A percentile compares a stretch with the other conserved stretches of the same genome.
Evolutionary conservation across 2,113 vertebrate genomes (phyloP).

Genomic region (Potamarius usumacintae): DNA sequence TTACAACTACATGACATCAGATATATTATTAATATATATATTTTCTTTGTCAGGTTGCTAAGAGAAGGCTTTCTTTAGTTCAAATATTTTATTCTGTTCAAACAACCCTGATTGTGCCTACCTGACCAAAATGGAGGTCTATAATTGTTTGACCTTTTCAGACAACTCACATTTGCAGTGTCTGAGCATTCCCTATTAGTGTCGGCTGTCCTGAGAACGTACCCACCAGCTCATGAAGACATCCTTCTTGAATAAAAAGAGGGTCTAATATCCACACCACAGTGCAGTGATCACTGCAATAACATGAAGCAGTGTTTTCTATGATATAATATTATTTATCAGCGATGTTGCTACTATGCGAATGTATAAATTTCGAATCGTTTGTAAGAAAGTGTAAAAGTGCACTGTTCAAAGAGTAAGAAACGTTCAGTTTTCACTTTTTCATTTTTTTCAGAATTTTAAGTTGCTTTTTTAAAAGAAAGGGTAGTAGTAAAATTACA

Average conservation of each 20-base stretch:
- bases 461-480: background rate
- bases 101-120: background rate
- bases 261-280: background rate
- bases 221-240: background rate
- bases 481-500: background rate
- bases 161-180: background rate
- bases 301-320: background rate
- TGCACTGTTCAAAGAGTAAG: background rate
- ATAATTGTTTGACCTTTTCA: slow-evolving; percentile 19
- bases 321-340: background rate
- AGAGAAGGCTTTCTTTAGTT: background rate
- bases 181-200: background rate
- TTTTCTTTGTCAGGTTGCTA: background rate
- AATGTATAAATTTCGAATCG: background rate
- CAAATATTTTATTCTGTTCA: background rate
- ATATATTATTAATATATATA: background rate
- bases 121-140: slow-evolving; percentile 6
- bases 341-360: background rate
- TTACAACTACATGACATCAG: background rate
- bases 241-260: background rate
- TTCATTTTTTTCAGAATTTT: background rate
- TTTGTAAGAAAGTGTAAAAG: background rate
- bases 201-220: background rate
- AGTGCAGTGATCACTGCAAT: background rate
- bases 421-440: background rate